Conservation (phyloP, 2,797 vertebrate genomes). For the Sebastes minor region DNA sequence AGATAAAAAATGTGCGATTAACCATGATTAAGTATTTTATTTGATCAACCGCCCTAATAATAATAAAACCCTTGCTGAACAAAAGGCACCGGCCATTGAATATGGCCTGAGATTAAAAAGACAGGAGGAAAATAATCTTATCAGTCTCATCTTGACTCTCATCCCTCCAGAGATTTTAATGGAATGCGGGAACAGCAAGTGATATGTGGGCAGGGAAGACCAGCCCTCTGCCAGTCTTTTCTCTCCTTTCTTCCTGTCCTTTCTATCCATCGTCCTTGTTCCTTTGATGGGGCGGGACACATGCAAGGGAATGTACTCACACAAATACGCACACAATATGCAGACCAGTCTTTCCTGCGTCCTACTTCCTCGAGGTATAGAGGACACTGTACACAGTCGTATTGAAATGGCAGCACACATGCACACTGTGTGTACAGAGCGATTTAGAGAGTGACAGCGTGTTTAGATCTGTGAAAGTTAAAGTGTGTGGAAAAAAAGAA, state of each 20-base stretch:
- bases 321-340: constrained; percentile 8
- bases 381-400: constrained; percentile 11
- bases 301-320: constrained; percentile 11
- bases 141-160: constrained; percentile 62
- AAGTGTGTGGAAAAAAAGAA: constrained; percentile 24
- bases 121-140: constrained; percentile 61
- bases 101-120: constrained; percentile 34
- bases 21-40: no score
- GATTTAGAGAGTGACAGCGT: constrained; percentile 49
- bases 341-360: background rate
- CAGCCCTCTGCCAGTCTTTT: constrained; percentile 58
- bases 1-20: no score
- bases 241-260: constrained; percentile 62
- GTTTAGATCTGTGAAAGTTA: constrained; percentile 61
- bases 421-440: constrained; percentile 21
- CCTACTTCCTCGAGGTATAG: constrained; percentile 24
- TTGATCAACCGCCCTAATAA: background rate
- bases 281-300: constrained; percentile 36
- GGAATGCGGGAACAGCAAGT: constrained; percentile 74
- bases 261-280: constrained; percentile 41
- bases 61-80: background rate
- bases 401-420: constrained; percentile 23
- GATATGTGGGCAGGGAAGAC: constrained; percentile 69
- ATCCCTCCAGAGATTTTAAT: constrained; percentile 61
- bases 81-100: constrained; percentile 6